Evolutionary conservation across 2,888 invertebrate genomes (phyloP).

Genomic region (Linnaemya tessellans): DNA sequence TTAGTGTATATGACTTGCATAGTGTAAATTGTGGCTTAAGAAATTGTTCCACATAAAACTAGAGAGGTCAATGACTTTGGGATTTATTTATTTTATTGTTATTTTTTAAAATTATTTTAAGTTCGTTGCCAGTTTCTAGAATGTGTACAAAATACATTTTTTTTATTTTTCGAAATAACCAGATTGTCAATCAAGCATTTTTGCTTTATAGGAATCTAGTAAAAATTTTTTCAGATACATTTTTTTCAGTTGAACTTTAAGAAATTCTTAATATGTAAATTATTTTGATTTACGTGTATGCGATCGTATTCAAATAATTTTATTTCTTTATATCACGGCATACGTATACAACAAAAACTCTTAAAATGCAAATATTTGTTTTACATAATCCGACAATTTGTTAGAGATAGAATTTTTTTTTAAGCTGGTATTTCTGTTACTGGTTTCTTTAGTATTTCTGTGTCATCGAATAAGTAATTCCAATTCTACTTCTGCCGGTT

Average conservation of each 20-base stretch:
- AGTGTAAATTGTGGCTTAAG: too few species aligned
- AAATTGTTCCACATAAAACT: neutral
- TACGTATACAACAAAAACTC: slow-evolving; percentile 11
- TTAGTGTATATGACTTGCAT: too few species aligned
- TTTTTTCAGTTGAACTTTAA: slow-evolving; percentile 20
- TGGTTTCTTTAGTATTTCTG: neutral
- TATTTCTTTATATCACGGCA: slow-evolving; percentile 9
- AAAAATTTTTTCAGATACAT: slow-evolving; percentile 3
- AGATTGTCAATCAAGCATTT: slow-evolving; percentile 46
- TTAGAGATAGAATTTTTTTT: neutral
- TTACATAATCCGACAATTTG: neutral
- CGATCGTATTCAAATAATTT: neutral
- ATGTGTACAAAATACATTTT: slow-evolving; percentile 8
- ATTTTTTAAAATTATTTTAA: neutral
- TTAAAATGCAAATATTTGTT: slow-evolving; percentile 21
- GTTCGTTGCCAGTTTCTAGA: slow-evolving; percentile 27
- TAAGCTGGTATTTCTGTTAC: neutral
- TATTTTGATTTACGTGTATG: neutral
- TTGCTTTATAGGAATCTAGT: slow-evolving; percentile 19
- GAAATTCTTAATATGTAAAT: slow-evolving; percentile 22
- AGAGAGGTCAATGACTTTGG: slow-evolving; percentile 35
- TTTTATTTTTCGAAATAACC: slow-evolving; percentile 13
- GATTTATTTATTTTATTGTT: neutral
- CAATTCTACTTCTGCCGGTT: neutral
- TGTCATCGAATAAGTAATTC: slow-evolving; percentile 11